Evolutionary conservation across 2,113 vertebrate species (phyloP), one percentile per base, ranked within the genome.

Genomic region (Morone saxatilis): DNA sequence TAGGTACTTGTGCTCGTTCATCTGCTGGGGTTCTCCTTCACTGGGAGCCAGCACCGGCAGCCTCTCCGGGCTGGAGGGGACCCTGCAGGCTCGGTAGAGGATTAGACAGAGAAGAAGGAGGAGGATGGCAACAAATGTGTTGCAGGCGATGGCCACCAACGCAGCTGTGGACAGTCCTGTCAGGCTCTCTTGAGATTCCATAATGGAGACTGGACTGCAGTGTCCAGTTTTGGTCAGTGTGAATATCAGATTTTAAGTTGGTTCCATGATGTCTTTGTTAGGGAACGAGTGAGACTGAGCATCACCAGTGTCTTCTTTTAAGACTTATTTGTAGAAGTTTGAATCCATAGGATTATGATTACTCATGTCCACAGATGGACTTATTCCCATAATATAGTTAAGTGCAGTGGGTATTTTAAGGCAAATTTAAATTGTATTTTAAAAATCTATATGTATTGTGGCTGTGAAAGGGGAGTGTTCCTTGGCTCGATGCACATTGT

Each of bases 131-230:
- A 96, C 93, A 22, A 95, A 81, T 0, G 94, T 59, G 67, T 96
- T 96, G 87, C 95, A 95, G 57, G 88, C 94, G 2, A 96, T 95
- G 85, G 96, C 96, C 83, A 96, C 95, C 76, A 95, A 57, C 1
- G 96, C 96, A 8, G 95, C 96, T 10, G 92, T 94, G 59, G 95
- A 95, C 70, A 96, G 90, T 62, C 88, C 91, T 16, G 66, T 54
- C 10, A 36, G 19, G 31, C 47, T 88, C 61, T 70, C 80, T 22
- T 79, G 72, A 45, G 90, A 81, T 53, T 94, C 95, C 93, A 95
- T 96, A 6, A 38, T 51, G 45, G 71, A 31, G 22, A 41, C 71
- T 74, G 41, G 60, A 62, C 75, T 66, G 68, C 63, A 17, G 63
- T 6, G 36, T 72, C 70, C 45, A 67, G 11, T 17, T 57, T 56